Conservation (phyloP, 2,888 invertebrate species). For the Euplagia quadripunctaria region DNA sequence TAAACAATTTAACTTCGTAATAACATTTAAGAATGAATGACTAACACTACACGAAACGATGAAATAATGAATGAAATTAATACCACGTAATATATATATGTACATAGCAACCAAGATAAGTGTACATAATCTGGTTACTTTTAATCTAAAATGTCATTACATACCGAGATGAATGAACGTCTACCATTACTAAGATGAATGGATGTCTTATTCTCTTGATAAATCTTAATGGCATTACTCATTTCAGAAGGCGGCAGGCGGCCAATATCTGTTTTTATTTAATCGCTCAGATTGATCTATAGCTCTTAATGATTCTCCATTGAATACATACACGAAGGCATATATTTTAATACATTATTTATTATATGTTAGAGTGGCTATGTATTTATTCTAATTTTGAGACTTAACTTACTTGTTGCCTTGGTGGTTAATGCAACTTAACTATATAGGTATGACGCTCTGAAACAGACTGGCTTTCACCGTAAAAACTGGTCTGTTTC, state of each 20-base stretch:
- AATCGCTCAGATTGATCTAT: neutral
- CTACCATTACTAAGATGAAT: constrained; percentile 3
- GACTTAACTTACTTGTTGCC: neutral
- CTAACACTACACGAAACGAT: neutral
- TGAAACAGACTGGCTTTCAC: neutral
- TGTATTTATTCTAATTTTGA: too few species aligned
- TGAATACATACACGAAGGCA: neutral
- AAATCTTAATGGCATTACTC: neutral
- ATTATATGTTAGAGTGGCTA: too few species aligned
- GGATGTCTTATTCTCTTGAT: neutral
- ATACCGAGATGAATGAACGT: neutral
- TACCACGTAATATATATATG: neutral
- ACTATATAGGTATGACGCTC: neutral
- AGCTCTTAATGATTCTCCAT: neutral
- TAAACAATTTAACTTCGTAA: too few species aligned
- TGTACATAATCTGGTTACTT: neutral
- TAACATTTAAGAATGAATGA: too few species aligned
- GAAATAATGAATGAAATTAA: neutral
- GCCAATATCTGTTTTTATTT: neutral
- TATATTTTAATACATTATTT: neutral
- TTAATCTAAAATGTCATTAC: constrained; percentile 1
- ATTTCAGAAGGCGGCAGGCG: neutral
- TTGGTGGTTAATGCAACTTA: neutral
- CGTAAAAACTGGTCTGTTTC: neutral
- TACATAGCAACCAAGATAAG: neutral